Percentiles rank a stretch among this genome's conserved stretches.
Conservation (phyloP, 2,797 vertebrate species). For the Dipus sagitta region DNA sequence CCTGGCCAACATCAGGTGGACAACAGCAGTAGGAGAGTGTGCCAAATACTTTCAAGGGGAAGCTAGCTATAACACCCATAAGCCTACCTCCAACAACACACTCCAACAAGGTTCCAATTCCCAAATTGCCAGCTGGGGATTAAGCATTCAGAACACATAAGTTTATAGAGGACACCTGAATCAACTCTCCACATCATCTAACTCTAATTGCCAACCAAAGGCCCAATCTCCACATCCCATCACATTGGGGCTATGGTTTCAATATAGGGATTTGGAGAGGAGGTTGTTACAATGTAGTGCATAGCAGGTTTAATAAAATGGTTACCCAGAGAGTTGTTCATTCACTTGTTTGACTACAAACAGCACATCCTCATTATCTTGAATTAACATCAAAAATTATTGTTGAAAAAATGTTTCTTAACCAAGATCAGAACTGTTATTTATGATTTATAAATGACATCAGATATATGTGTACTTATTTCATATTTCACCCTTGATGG, state of each 20-base stretch:
- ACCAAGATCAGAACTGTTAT: neutral
- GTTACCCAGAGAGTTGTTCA: neutral
- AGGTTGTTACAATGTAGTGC: neutral
- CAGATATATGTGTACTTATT: slow-evolving; percentile 23
- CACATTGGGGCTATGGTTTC: neutral
- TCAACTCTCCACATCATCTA: too few relatives aligned
- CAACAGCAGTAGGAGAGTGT: too few relatives aligned
- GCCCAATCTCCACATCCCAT: neutral
- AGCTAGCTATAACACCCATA: too few relatives aligned
- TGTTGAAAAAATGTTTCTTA: neutral
- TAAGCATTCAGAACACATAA: too few relatives aligned
- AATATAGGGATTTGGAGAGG: neutral
- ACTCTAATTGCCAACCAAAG: neutral
- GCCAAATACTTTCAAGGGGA: too few relatives aligned
- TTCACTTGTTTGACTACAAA: slow-evolving; percentile 17
- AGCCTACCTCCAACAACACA: too few relatives aligned
- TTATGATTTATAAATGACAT: slow-evolving; percentile 11
- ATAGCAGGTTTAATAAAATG: neutral
- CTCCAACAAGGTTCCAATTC: too few relatives aligned
- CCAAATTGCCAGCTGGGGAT: too few relatives aligned
- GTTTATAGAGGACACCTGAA: too few relatives aligned
- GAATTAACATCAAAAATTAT: neutral
- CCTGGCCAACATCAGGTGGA: too few relatives aligned
- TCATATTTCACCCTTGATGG: neutral
- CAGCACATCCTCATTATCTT: slow-evolving; percentile 12